phyloP scores from a whole-genome alignment of 2,888 invertebrate species.

The Cosmia pyralina region DNA sequence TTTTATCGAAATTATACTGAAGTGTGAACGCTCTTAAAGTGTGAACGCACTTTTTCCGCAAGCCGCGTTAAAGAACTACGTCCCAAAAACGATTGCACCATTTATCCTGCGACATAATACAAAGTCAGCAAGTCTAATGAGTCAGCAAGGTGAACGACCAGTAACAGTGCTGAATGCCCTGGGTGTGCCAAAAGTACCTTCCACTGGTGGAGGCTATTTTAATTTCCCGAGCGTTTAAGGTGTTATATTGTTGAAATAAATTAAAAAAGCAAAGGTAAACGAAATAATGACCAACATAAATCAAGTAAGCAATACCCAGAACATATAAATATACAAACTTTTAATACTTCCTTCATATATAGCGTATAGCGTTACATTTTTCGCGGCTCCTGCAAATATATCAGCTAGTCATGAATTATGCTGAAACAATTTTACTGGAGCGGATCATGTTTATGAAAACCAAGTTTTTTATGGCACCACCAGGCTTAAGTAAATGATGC shows the following conservation, averaged over 20 bases:
- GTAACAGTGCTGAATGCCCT: too few relatives aligned
- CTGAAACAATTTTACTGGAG: conserved; percentile 52
- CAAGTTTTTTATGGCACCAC: conserved; percentile 52
- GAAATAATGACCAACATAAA: conserved; percentile 51
- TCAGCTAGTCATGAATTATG: conserved; percentile 52
- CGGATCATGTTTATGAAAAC: conserved; percentile 53
- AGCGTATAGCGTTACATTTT: conserved; percentile 49
- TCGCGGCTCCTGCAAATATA: conserved; percentile 38
- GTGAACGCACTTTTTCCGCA: too few relatives aligned
- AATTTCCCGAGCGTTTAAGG: conserved; percentile 12
- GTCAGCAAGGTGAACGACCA: not conserved
- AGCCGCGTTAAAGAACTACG: too few relatives aligned
- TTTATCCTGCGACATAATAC: not conserved
- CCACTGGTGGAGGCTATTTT: conserved; percentile 1
- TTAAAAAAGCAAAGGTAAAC: conserved; percentile 27
- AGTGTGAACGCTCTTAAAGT: too few relatives aligned
- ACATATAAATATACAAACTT: conserved; percentile 51
- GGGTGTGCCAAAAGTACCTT: not conserved
- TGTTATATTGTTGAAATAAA: conserved; percentile 31
- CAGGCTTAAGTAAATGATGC: conserved; percentile 37
- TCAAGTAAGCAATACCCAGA: conserved; percentile 45
- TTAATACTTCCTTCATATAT: conserved; percentile 48
- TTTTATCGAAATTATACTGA: too few relatives aligned
- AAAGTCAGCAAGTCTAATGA: not conserved
- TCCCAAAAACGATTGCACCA: too few relatives aligned